These are phyloP conservation scores for Pelvicachromis taeniatus DNA, from an alignment of 2,113 vertebrate genomes.

Conservation along the genomic window DNA sequence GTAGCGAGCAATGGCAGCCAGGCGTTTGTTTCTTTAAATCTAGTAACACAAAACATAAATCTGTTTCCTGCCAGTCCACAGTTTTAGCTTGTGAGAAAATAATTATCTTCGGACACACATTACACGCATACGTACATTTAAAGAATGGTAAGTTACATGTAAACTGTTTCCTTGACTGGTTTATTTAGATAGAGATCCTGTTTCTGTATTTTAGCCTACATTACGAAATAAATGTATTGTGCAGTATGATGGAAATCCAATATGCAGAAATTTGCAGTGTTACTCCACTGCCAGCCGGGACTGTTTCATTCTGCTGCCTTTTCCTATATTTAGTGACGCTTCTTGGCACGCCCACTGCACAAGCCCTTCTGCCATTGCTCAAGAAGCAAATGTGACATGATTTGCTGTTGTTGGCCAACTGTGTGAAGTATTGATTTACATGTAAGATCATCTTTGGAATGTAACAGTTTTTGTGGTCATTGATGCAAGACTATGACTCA, in stretches of 20 bases:
- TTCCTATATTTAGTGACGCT: constrained; percentile 2
- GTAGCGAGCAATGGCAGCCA: background rate
- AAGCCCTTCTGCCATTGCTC: background rate
- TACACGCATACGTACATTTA: background rate
- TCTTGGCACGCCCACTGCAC: background rate
- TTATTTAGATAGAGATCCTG: background rate
- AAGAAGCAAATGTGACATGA: constrained; percentile 35
- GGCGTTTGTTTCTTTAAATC: background rate
- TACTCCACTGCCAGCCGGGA: background rate
- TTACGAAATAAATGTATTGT: background rate
- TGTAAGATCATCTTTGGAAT: constrained; percentile 28
- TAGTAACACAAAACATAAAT: background rate
- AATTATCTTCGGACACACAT: background rate
- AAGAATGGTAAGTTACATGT: background rate
- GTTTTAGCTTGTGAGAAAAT: background rate
- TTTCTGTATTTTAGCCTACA: background rate
- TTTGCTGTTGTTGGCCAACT: constrained; percentile 35
- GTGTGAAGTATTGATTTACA: constrained; percentile 47
- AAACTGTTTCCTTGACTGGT: background rate
- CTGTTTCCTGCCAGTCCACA: background rate
- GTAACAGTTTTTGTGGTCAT: constrained; percentile 4
- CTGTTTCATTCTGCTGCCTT: background rate
- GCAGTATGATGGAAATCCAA: background rate
- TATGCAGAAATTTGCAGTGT: background rate
- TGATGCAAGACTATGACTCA: constrained; percentile 15